These are phyloP conservation scores for Geophilus truncorum DNA, from an alignment of 2,888 invertebrate species.

Conservation along the genomic window DNA sequence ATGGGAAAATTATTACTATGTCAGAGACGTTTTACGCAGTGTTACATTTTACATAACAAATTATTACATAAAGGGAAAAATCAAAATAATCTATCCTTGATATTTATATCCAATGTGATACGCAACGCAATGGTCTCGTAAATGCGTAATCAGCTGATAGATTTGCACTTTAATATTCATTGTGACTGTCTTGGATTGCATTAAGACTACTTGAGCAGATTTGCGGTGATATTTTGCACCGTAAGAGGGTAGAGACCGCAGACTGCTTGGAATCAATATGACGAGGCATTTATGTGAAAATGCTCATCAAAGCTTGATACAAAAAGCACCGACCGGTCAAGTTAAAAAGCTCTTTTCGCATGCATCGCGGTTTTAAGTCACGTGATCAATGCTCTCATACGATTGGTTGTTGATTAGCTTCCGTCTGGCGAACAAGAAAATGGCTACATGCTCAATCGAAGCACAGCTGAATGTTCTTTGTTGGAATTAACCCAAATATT, in stretches of 20 bases:
- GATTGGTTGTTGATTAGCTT: conserved; percentile 33
- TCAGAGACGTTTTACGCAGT: no score
- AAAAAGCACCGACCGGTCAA: neutral
- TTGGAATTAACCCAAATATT: conserved; percentile 33
- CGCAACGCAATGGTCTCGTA: no score
- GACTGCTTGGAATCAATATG: neutral
- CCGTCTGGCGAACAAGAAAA: conserved; percentile 37
- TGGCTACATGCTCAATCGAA: conserved; percentile 38
- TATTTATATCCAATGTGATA: neutral
- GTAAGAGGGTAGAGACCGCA: no score
- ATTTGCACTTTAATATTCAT: neutral
- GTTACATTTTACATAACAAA: no score
- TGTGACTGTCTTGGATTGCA: no score
- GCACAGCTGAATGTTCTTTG: conserved; percentile 35
- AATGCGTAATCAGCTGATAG: neutral
- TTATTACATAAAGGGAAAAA: neutral
- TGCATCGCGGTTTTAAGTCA: conserved; percentile 31
- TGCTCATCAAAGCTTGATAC: neutral
- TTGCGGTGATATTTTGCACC: no score
- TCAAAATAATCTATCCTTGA: neutral
- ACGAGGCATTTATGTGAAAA: neutral
- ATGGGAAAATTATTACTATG: no score
- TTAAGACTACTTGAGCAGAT: no score
- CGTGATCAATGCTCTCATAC: conserved; percentile 28
- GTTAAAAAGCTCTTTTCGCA: conserved; percentile 7